These are phyloP conservation scores for Hydriomena furcata DNA, from an alignment of 2,888 invertebrate species.

Conservation along the genomic window DNA sequence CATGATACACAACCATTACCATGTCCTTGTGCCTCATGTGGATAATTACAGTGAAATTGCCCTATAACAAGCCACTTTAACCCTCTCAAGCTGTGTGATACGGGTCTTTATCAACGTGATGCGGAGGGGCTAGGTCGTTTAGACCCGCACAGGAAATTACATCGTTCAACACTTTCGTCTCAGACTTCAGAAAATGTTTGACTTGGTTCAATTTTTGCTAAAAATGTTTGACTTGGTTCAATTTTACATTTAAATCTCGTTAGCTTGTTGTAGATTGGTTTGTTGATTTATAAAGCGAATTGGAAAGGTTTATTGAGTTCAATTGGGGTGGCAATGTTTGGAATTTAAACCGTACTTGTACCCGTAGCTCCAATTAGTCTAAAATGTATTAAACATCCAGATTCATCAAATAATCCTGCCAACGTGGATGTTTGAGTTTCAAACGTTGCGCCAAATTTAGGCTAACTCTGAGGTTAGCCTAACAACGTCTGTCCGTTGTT, in stretches of 20 bases:
- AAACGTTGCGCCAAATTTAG: too few relatives aligned
- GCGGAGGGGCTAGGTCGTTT: slow-evolving; percentile 55
- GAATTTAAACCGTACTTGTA: not conserved
- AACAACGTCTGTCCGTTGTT: too few relatives aligned
- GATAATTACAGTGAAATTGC: slow-evolving; percentile 48
- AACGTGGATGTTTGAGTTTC: too few relatives aligned
- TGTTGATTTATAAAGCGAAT: slow-evolving; percentile 1
- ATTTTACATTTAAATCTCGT: slow-evolving; percentile 8
- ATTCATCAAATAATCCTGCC: too few relatives aligned
- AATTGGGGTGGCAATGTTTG: not conserved
- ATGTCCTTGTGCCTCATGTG: slow-evolving; percentile 31
- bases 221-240: too few relatives aligned
- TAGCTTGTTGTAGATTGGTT: slow-evolving; percentile 2
- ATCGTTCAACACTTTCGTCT: slow-evolving; percentile 41
- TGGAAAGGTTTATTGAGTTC: not conserved
- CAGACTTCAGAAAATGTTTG: slow-evolving; percentile 10
- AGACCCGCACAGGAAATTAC: slow-evolving; percentile 58
- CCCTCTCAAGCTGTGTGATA: slow-evolving; percentile 50
- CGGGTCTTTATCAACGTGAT: slow-evolving; percentile 54
- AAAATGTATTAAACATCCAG: too few relatives aligned
- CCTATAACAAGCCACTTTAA: slow-evolving; percentile 46
- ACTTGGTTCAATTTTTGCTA: too few relatives aligned
- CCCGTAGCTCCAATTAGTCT: too few relatives aligned
- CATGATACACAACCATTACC: slow-evolving; percentile 27
- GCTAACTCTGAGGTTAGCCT: too few relatives aligned